Evolutionary conservation across 2,888 invertebrate species (phyloP).

Genomic region (Formica aserva): DNA sequence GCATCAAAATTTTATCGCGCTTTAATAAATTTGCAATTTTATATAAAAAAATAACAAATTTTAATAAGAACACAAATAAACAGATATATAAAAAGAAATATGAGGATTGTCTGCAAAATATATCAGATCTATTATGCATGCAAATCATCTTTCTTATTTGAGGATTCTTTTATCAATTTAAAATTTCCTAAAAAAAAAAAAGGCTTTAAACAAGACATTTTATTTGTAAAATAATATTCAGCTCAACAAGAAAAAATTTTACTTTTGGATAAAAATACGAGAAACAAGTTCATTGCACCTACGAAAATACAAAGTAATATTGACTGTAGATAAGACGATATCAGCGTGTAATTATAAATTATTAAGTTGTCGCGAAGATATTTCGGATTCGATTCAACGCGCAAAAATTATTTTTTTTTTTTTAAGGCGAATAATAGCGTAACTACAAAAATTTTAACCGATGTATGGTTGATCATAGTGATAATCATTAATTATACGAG

Average conservation of each 20-base stretch:
- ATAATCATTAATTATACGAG: background rate
- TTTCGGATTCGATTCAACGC: background rate
- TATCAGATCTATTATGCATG: background rate
- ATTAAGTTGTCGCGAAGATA: background rate
- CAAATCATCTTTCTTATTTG: too few relatives aligned
- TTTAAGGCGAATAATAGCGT: background rate
- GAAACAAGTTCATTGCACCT: background rate
- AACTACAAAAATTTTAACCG: background rate
- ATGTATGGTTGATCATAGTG: background rate
- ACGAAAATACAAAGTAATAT: background rate
- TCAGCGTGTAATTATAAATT: conserved; percentile 8
- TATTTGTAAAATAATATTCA: background rate
- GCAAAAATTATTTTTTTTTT: background rate
- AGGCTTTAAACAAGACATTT: background rate
- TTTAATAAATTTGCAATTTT: background rate
- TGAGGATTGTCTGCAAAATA: background rate
- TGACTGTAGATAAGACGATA: conserved; percentile 13
- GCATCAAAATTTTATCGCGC: background rate
- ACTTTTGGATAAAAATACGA: background rate
- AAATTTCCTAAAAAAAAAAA: background rate
- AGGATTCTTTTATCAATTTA: background rate
- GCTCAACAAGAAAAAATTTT: background rate
- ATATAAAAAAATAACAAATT: background rate
- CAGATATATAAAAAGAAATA: background rate
- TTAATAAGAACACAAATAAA: background rate